Base-by-base conservation (phyloP, 2,113 vertebrate genomes). In the Dasypus novemcinctus region DNA sequence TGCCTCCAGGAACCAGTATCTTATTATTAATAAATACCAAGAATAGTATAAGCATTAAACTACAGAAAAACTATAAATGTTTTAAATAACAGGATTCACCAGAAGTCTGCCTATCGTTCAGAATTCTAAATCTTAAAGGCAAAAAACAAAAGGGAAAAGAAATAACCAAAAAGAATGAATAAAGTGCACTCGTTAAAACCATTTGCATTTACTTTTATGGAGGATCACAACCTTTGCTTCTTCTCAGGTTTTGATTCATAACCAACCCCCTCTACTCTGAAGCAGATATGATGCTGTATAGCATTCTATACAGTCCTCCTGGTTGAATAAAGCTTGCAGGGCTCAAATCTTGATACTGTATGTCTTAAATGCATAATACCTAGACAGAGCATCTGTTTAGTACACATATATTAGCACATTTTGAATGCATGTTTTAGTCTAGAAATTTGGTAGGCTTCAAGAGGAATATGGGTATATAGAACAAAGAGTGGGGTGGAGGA, bases 111-210 rank as follows among this genome's bases (percentile, higher is more conserved):
- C 36, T 76, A 69, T 88, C 81, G 78, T 23, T 59, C 29, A 85
- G 74, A 88, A 93, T 14, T 79, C 54, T 87, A 33, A 46, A 63
- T 78, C 68, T 84, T 87, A 78, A 91, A 82, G 79, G 90, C 75
- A 68, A 2, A 76, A 95, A 78, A 88, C 59, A 81, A 80, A 20
- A 46, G 29, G 33, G 29, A 78, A 49, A 41, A 54, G 11, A 72
- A 94, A 78, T 54, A 61, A 90, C 8, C 2, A 3, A 52, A 54
- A 90, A 91, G 59, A 86, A 91, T 87, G 90, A 91, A 71, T 87
- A 81, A 96, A 91, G 21, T 81, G 82, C 46, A 75, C 95, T 96
- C 94, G 74, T 86, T 96, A 93, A 97, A 96, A 80, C 91, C 63
- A 80, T 95, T 92, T 75, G 82, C 0, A 0, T 93, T 80, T 91